Base-by-base conservation (phyloP, 2,888 invertebrate genomes). In the Helicoverpa assulta region DNA sequence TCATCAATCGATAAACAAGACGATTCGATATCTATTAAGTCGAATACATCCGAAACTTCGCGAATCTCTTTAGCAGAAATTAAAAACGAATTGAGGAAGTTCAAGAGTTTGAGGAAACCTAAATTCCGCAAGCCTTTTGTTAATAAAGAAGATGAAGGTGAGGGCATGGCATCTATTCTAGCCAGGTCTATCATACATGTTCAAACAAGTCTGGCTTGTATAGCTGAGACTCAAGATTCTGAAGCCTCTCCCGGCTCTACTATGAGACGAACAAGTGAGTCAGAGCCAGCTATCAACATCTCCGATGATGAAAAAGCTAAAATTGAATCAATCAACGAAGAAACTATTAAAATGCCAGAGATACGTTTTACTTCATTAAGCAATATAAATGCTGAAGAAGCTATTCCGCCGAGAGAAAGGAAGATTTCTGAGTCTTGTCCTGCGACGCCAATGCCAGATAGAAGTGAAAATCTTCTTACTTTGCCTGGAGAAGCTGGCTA, bases 101-200 rank as follows among this genome's bases (percentile, higher is more conserved):
- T 95, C 1, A 92, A 91, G 73, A 89, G 91, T 16, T 89, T 96
- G 73, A 96, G 96, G 81, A 92, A 95, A 57, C 92, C 93, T 0
- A 92, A 91, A 70, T 88, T 94, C 54, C 87, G 88, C 19, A 94
- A 92, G 84, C 86, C 92, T 3, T 89, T 86, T 59, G 80, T 83
- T n/a, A 91, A 90, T 78, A 91, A 90, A 77, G 89, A 90, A 61
- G 96, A 95, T 47, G 96, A 96, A 81, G 96, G 96, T 1, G 96
- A 96, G 63, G 96, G 96, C 1, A 97, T 97, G 96, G 97, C 97
- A 0, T 96, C 97, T 16, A 93, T 97, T 57, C 90, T 97, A 19
- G 97, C 97, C 10, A 94, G 97, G 73, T 97, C 97, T 2, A 96
- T 97, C 1, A 96, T 97, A 80, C 96, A 96, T 67, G 96, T 96